Percentiles rank a stretch among this genome's conserved stretches.
Conservation (phyloP, 2,113 vertebrate species). For the Microtus pennsylvanicus region DNA sequence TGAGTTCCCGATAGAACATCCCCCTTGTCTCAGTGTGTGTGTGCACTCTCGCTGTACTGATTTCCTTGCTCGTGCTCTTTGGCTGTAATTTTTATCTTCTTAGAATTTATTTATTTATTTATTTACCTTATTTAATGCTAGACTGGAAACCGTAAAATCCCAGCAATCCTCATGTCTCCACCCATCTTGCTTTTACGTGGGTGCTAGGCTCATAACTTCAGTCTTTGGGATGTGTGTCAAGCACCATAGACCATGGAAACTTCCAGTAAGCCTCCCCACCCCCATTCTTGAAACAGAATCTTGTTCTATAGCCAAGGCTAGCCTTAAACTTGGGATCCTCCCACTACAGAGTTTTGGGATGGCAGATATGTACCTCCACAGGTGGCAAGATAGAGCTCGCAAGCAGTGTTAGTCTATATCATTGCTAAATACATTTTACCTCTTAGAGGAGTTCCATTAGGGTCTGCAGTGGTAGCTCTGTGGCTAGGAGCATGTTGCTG, state of each 20-base stretch:
- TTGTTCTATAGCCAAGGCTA: background rate
- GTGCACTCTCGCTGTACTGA: too few species aligned
- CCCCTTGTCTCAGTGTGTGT: too few species aligned
- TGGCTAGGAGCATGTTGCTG: too few species aligned
- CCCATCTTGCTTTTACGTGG: background rate
- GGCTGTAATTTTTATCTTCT: too few species aligned
- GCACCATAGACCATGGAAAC: rapidly evolving
- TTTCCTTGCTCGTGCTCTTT: too few species aligned
- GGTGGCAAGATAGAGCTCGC: background rate
- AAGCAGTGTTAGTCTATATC: background rate
- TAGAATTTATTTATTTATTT: too few species aligned
- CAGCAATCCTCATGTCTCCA: background rate
- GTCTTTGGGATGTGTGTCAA: background rate
- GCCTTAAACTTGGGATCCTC: background rate
- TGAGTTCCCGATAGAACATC: too few species aligned
- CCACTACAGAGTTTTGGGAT: background rate
- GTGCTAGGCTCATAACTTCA: background rate
- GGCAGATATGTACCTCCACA: too few species aligned
- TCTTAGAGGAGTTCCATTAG: background rate
- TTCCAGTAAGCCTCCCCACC: background rate
- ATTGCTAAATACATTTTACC: background rate
- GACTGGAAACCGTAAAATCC: background rate
- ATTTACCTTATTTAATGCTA: too few species aligned
- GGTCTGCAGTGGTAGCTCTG: background rate
- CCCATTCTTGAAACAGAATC: background rate